Base-by-base conservation (phyloP, 2,113 vertebrate genomes). In the Astur gentilis region DNA sequence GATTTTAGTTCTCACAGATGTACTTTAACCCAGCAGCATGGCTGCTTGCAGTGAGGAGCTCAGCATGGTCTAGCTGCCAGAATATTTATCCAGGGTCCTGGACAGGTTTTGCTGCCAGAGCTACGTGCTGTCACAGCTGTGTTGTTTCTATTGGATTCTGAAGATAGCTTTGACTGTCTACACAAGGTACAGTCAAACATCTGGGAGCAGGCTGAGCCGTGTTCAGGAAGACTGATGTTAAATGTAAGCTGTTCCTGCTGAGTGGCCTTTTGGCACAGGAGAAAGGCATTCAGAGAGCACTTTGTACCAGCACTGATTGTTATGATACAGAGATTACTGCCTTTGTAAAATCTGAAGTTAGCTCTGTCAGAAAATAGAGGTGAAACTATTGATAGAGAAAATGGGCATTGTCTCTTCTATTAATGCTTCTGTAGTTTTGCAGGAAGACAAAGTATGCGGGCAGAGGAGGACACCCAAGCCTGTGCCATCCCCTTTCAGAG, bases 1-100 rank as follows among this genome's bases (percentile, higher is more conserved):
- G 84, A 38, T 79, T 94, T 67, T 34, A 83, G 84, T 76, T 96
- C 94, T 70, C 93, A 87, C 73, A 94, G 91, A 93, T 55, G 73
- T 6, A 8, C 57, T 88, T 50, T 16, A 34, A 72, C 83, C 71
- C 69, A 2, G 62, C 10, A 10, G 93, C 32, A 12, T 0, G 44
- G 83, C 78, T 55, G 52, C 91, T 94, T 58, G 75, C 88, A 88
- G 84, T 0, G 14, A 80, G 44, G 44, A 83, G 75, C 87, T 88
- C 84, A 93, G 95, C 73, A 45, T 1, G 27, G 36, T 86, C 16
- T 16, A 47, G 78, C 90, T 96, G 84, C 57, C 70, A 64, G 52
- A 54, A 57, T 36, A 38, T 69, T 91, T 78, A 44, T 27, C 49
- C 36, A 40, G 71, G 52, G 70, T n/a, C 61, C 75, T 57, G 47